Conservation (phyloP, 2,888 invertebrate species). For the Colletes collaris region DNA sequence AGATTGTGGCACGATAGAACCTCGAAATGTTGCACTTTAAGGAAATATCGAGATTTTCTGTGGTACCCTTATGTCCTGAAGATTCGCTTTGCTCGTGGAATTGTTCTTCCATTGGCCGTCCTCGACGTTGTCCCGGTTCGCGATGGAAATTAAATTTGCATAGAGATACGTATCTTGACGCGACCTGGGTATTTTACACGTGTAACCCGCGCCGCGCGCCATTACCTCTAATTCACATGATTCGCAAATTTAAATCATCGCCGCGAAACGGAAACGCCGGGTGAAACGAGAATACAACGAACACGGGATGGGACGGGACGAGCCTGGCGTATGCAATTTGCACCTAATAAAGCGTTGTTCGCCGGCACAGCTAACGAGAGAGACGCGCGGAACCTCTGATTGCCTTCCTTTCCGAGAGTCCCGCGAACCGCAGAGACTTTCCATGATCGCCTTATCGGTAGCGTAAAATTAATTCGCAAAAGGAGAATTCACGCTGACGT, state of each 20-base stretch:
- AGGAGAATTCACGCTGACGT: conserved; percentile 28
- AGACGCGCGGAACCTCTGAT: conserved; percentile 47
- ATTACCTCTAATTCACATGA: conserved; percentile 51
- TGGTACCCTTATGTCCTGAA: too few relatives aligned
- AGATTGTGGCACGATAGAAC: too few relatives aligned
- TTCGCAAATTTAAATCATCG: conserved; percentile 49
- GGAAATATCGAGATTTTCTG: too few relatives aligned
- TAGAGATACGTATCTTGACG: conserved; percentile 52
- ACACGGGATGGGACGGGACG: conserved; percentile 7
- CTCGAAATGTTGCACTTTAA: too few relatives aligned
- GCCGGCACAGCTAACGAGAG: conserved; percentile 43
- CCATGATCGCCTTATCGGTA: conserved; percentile 39
- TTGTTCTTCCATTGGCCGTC: conserved; percentile 31
- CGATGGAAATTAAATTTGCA: conserved; percentile 37
- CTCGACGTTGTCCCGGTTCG: conserved; percentile 5
- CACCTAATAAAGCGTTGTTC: conserved; percentile 70
- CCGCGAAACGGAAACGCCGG: conserved; percentile 41
- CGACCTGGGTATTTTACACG: conserved; percentile 33
- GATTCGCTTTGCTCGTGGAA: conserved; percentile 6
- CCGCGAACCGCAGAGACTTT: conserved; percentile 24
- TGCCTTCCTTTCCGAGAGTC: conserved; percentile 51
- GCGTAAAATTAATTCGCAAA: conserved; percentile 46
- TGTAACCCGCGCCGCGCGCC: conserved; percentile 30
- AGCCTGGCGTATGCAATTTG: conserved; percentile 63
- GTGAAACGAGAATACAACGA: conserved; percentile 41